These are phyloP conservation scores for Copidosoma aretas DNA, from an alignment of 2,888 invertebrate genomes.

Conservation along the genomic window DNA sequence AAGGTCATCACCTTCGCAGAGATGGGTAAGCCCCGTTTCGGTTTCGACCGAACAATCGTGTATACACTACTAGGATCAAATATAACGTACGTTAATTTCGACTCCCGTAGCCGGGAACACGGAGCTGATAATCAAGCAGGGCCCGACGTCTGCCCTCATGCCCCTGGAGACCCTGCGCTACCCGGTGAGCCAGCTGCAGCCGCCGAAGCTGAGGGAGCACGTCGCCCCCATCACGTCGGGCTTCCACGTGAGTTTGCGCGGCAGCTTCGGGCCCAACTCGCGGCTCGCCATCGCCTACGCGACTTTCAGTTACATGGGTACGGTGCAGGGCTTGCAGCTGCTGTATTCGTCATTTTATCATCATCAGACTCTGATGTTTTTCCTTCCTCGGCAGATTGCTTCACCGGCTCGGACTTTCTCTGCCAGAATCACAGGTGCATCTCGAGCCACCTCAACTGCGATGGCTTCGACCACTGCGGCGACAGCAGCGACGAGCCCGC, in stretches of 20 bases:
- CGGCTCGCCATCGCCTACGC: slow-evolving; percentile 74
- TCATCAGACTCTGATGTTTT: too few species aligned
- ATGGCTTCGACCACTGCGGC: slow-evolving; percentile 80
- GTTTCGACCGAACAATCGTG: not conserved
- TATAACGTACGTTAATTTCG: too few species aligned
- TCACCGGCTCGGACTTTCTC: slow-evolving; percentile 72
- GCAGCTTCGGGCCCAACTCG: slow-evolving; percentile 70
- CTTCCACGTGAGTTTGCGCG: slow-evolving; percentile 74
- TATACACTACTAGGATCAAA: too few species aligned
- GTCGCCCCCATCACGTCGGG: slow-evolving; percentile 70
- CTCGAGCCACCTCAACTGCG: slow-evolving; percentile 72
- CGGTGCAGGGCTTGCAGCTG: too few species aligned
- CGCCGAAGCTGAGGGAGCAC: slow-evolving; percentile 65
- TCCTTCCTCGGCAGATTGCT: slow-evolving; percentile 66
- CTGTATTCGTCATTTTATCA: too few species aligned
- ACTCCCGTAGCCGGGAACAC: slow-evolving; percentile 71
- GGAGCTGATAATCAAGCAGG: slow-evolving; percentile 71
- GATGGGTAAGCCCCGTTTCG: slow-evolving; percentile 62
- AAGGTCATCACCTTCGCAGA: slow-evolving; percentile 68
- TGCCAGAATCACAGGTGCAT: slow-evolving; percentile 78
- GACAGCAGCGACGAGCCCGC: slow-evolving; percentile 74
- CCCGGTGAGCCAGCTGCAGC: slow-evolving; percentile 62
- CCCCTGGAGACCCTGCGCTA: slow-evolving; percentile 68
- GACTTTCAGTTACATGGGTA: slow-evolving; percentile 74
- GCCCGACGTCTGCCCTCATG: slow-evolving; percentile 71